A percentile compares a stretch with the other conserved stretches of the same genome.
Evolutionary conservation across 2,113 vertebrate genomes (phyloP).

Genomic region (Mustela nigripes): DNA sequence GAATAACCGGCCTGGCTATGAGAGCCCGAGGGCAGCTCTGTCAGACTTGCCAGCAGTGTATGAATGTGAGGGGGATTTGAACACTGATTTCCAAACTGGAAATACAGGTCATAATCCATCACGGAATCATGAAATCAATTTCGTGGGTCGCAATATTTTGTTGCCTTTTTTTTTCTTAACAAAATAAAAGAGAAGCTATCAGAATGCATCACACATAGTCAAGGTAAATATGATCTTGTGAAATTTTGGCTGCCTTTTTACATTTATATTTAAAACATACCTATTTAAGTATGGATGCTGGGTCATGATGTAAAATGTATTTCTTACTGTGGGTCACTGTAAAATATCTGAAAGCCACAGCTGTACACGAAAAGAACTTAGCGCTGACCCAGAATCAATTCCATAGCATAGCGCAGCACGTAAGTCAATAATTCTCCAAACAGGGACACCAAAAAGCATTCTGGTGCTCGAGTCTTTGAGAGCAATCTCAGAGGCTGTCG

Average conservation of each 20-base stretch:
- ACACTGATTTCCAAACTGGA: conserved; percentile 21
- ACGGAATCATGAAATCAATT: not conserved
- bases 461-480: not conserved
- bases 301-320: not conserved
- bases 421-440: not conserved
- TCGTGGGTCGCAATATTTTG: not conserved
- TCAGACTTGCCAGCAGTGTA: not conserved
- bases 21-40: not conserved
- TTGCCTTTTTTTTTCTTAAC: not conserved
- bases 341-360: not conserved
- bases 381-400: not conserved
- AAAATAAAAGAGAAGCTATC: conserved; percentile 20
- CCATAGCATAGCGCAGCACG: not conserved
- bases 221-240: conserved; percentile 21
- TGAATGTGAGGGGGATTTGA: not conserved
- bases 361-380: not conserved
- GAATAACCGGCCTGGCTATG: not conserved
- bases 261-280: not conserved
- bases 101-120: not conserved
- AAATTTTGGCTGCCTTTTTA: not conserved
- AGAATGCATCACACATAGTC: not conserved
- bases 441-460: not conserved
- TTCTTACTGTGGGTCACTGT: not conserved
- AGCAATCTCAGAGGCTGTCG: not conserved
- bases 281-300: not conserved